phyloP scores from a whole-genome alignment of 2,113 vertebrate genomes.

The Gnathonemus longibarbis region DNA sequence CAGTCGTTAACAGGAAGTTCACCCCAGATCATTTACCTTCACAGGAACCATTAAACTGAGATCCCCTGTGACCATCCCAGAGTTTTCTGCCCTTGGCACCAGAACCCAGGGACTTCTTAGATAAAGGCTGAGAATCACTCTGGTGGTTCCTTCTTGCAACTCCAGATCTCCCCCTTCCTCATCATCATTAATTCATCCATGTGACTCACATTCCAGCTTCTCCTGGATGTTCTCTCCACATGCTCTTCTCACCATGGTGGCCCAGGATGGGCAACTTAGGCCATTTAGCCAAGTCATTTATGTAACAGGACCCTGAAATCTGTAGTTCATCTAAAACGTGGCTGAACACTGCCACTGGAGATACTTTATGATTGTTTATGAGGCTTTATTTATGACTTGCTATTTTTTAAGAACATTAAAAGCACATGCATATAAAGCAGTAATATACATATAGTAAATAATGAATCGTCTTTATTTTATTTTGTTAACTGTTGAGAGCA shows the following conservation, averaged over 20 bases:
- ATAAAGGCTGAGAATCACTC: background rate
- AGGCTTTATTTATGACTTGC: background rate
- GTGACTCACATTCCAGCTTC: background rate
- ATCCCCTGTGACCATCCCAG: background rate
- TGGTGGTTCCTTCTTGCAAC: background rate
- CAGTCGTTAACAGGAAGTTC: background rate
- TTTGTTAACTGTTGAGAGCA: background rate
- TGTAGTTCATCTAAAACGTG: background rate
- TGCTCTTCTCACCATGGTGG: conserved; percentile 8
- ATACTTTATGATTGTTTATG: background rate
- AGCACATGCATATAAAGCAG: background rate
- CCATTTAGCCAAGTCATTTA: background rate
- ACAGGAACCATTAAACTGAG: background rate
- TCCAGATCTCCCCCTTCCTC: background rate
- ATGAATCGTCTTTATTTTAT: background rate
- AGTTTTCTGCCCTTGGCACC: background rate
- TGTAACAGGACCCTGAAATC: background rate
- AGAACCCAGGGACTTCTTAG: background rate
- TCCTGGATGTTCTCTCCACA: background rate
- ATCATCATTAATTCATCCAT: background rate
- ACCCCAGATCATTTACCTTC: background rate
- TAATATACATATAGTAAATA: background rate
- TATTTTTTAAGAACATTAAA: background rate
- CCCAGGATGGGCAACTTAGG: background rate
- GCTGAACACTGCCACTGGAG: background rate